Conservation (phyloP, 1,140 invertebrate species). For the Hycleus cichorii region DNA sequence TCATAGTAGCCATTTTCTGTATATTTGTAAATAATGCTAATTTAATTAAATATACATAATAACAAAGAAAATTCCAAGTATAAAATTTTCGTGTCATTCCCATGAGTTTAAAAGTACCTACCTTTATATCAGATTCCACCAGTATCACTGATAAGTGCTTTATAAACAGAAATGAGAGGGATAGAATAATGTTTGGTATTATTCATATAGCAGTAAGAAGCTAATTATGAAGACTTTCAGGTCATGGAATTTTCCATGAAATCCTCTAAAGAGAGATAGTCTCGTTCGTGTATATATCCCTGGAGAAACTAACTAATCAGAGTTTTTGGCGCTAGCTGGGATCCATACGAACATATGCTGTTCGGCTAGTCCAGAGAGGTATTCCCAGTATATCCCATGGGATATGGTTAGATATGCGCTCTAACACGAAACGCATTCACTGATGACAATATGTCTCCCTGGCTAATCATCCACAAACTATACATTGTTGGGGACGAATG, state of each 20-base stretch:
- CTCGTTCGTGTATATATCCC: slow-evolving; percentile 30
- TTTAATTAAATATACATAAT: background rate
- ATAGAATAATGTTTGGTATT: slow-evolving; percentile 12
- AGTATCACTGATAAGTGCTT: slow-evolving; percentile 10
- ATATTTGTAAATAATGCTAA: no score
- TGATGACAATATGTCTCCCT: slow-evolving; percentile 12
- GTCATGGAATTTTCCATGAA: slow-evolving; percentile 1
- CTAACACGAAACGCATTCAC: slow-evolving; percentile 12
- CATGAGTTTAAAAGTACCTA: slow-evolving; percentile 9
- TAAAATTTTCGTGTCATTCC: slow-evolving; percentile 15
- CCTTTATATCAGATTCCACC: slow-evolving; percentile 5
- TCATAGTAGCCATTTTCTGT: no score
- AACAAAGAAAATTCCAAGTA: slow-evolving; percentile 13
- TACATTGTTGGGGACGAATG: background rate
- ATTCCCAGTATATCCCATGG: slow-evolving; percentile 14
- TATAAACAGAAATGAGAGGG: slow-evolving; percentile 11
- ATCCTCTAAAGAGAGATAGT: slow-evolving; percentile 9
- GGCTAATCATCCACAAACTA: background rate
- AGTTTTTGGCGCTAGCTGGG: slow-evolving; percentile 35
- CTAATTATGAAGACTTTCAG: slow-evolving; percentile 17
- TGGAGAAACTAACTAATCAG: slow-evolving; percentile 36
- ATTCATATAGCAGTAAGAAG: slow-evolving; percentile 16
- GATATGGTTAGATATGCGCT: slow-evolving; percentile 19
- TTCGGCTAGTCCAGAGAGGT: slow-evolving; percentile 18
- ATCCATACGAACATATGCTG: slow-evolving; percentile 24